Percentiles rank a stretch among this genome's conserved stretches.
These are phyloP conservation scores for Eonycteris spelaea DNA, from an alignment of 2,113 vertebrate species.

Conservation along the genomic window DNA sequence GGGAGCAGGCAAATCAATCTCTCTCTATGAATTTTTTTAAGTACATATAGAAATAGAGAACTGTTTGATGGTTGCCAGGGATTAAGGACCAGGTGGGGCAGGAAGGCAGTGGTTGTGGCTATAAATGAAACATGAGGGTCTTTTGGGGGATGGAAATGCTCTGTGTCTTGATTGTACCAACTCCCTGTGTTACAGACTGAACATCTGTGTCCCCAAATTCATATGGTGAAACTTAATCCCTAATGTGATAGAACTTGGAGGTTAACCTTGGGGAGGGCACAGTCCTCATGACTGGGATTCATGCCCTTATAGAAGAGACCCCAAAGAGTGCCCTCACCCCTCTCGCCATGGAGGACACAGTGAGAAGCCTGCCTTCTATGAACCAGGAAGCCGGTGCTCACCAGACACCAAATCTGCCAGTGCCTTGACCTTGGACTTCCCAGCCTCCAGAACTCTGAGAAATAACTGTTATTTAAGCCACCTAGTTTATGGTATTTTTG, in stretches of 20 bases:
- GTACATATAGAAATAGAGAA: not conserved
- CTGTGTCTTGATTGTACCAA: not conserved
- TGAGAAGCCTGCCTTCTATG: not conserved
- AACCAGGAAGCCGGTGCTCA: not conserved
- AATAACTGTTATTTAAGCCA: not conserved
- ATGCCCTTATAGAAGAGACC: not conserved
- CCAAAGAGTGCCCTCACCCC: not conserved
- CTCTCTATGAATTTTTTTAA: not conserved
- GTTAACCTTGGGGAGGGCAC: not conserved
- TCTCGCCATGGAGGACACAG: not conserved
- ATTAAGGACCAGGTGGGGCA: not conserved
- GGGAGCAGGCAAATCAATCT: not conserved
- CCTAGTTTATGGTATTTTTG: not conserved
- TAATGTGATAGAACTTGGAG: not conserved
- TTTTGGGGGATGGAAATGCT: not conserved
- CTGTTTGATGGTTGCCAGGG: not conserved
- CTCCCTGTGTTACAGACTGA: not conserved
- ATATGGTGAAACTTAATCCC: not conserved
- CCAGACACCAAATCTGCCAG: not conserved
- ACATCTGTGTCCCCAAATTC: not conserved
- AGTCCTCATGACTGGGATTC: not conserved
- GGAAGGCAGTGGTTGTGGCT: not conserved
- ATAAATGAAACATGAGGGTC: not conserved
- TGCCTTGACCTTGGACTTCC: not conserved
- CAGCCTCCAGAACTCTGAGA: not conserved